Percentiles rank a stretch among this genome's conserved stretches.
Evolutionary conservation across 2,113 vertebrate genomes (phyloP).

Genomic region (Scolopax mira): DNA sequence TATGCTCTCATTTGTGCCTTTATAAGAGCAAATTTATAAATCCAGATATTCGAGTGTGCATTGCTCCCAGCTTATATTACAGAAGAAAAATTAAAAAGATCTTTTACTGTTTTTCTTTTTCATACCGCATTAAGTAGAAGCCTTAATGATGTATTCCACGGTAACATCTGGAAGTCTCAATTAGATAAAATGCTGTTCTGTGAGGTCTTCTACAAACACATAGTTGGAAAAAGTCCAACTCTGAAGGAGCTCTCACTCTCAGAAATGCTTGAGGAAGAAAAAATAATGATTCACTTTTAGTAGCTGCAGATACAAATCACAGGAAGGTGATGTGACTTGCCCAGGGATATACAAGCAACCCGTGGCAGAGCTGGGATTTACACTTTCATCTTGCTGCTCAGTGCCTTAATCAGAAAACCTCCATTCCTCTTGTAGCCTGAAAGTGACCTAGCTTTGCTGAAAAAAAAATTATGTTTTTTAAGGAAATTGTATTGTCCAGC

Average conservation of each 20-base stretch:
- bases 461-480: neutral
- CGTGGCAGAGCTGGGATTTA: constrained; percentile 9
- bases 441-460: neutral
- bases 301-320: neutral
- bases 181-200: neutral
- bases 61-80: neutral
- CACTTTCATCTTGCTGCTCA: neutral
- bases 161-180: constrained; percentile 22
- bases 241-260: neutral
- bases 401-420: neutral
- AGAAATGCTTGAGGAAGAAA: neutral
- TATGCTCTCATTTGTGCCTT: neutral
- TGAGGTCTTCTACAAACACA: neutral
- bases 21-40: neutral
- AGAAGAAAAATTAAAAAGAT: neutral
- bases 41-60: neutral
- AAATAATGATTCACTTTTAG: constrained; percentile 7
- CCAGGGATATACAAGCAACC: neutral
- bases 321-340: constrained; percentile 33
- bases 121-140: neutral
- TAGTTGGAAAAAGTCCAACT: neutral
- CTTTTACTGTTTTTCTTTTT: neutral
- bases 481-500: neutral
- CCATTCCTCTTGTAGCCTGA: neutral
- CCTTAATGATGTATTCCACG: neutral